A percentile compares a stretch with the other conserved stretches of the same genome.
Evolutionary conservation across 2,888 invertebrate genomes (phyloP).

Genomic region (Netelia inedita): DNA sequence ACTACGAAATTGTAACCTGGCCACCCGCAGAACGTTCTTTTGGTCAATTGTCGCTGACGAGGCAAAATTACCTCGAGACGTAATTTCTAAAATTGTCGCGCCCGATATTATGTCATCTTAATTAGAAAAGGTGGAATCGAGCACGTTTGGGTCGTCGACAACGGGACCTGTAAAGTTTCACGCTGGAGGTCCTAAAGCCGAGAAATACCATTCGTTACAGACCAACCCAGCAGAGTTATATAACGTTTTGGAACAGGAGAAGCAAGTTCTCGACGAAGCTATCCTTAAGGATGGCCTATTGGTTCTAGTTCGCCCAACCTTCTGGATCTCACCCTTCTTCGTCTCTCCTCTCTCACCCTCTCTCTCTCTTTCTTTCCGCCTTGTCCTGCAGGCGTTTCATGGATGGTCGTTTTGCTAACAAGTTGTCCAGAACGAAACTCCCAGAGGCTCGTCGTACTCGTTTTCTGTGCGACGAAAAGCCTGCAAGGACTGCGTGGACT

Average conservation of each 20-base stretch:
- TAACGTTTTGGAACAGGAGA: slow-evolving; percentile 17
- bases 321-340: slow-evolving; percentile 44
- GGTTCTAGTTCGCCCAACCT: slow-evolving; percentile 55
- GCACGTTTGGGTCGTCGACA: slow-evolving; percentile 30
- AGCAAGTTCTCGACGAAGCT: slow-evolving; percentile 60
- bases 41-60: background rate
- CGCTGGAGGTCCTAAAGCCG: slow-evolving; percentile 34
- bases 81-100: background rate
- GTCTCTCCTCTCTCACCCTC: background rate
- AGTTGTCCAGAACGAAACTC: slow-evolving; percentile 62
- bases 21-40: no score
- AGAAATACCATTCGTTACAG: slow-evolving; percentile 54
- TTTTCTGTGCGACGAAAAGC: slow-evolving; percentile 41
- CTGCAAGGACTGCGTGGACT: slow-evolving; percentile 33
- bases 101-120: background rate
- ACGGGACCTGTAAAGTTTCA: slow-evolving; percentile 45
- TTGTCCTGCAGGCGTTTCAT: slow-evolving; percentile 1
- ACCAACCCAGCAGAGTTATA: slow-evolving; percentile 20
- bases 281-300: slow-evolving; percentile 66
- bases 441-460: slow-evolving; percentile 35
- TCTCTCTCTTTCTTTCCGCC: slow-evolving; percentile 3
- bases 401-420: slow-evolving; percentile 63
- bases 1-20: no score
- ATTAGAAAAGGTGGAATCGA: slow-evolving; percentile 15
- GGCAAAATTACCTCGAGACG: background rate